These are phyloP conservation scores for Tenualosa ilisha DNA, from an alignment of 2,797 vertebrate species.

Conservation along the genomic window DNA sequence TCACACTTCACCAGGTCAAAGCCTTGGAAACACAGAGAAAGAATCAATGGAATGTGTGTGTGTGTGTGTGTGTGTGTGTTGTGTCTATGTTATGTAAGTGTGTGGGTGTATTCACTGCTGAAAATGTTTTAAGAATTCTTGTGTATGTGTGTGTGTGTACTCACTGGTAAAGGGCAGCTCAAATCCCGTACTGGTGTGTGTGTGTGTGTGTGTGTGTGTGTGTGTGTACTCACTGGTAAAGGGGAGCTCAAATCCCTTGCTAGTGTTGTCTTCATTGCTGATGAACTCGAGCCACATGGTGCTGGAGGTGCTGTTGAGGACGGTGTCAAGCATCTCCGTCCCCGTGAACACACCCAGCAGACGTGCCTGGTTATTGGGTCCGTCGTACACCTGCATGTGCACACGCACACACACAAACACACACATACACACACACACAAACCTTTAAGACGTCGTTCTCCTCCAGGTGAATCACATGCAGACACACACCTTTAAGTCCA, in stretches of 20 bases:
- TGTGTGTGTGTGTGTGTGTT: no score
- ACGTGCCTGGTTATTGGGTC: conserved; percentile 87
- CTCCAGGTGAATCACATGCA: not conserved
- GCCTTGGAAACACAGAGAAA: conserved; percentile 69
- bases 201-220: no score
- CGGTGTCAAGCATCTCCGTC: conserved; percentile 83
- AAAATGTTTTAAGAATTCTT: no score
- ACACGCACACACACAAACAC: conserved; percentile 28
- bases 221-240: no score
- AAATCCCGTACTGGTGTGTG: no score
- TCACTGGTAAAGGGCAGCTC: no score
- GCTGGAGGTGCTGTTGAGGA: conserved; percentile 95
- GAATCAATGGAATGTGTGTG: no score
- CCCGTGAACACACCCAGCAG: conserved; percentile 87
- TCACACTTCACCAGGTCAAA: conserved; percentile 97
- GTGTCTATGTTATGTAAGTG: no score
- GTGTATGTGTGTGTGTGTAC: not conserved
- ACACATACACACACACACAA: conserved; percentile 47
- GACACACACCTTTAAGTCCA: no score
- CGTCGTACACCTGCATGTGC: conserved; percentile 87
- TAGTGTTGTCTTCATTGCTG: conserved; percentile 87
- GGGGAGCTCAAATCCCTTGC: conserved; percentile 86
- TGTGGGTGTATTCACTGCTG: no score
- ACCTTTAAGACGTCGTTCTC: not conserved
- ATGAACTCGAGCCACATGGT: conserved; percentile 96